Evolutionary conservation across 2,113 vertebrate genomes (phyloP), one percentile per base, ranked within the genome.

Genomic region (Phalacrocorax carbo): DNA sequence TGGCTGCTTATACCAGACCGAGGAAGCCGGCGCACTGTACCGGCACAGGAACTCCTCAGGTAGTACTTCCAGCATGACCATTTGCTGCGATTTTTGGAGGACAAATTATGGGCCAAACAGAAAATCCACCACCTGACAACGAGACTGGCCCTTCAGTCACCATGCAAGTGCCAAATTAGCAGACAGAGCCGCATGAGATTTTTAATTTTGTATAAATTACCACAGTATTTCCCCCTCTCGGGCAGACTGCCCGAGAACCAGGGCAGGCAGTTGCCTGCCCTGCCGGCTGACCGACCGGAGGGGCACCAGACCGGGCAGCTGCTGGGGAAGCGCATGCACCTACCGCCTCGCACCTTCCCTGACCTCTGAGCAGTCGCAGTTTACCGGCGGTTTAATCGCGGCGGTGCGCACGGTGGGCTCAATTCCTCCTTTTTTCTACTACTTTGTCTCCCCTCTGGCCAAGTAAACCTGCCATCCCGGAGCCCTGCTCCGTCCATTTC

Each of bases 161-260:
- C 22, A 2, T 0, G 5, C 5, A 15, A 52, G 10, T 5, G 26
- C 36, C 46, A 40, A 7, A 30, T 9, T 0, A 6, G 57, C 44
- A 51, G 11, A 7, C 4, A 21, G 5, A 32, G 15, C 13, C 42
- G 11, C 12, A 0, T 0, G 8, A 15, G 5, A 1, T 11, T 42
- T 60, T 34, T 1, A 13, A 18, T n/a, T 30, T 38, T 18, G 26
- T 5, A 9, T 4, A 10, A 17, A 10, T 57, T 16, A 34, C n/a
- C 23, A 4, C 4, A 3, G 15, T 5, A 2, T 13, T 66, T 6
- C n/a, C n/a, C 22, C 13, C 20, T 5, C 25, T 10, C 7, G 14
- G 30, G 22, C 54, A 73, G 78, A 23, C 27, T 13, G 14, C 21
- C 64, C 22, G 5, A 15, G 29, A 6, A 7, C 7, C 12, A 14